Conservation (phyloP, 2,113 vertebrate species). For the Cryptomyrus ogoouensis region DNA sequence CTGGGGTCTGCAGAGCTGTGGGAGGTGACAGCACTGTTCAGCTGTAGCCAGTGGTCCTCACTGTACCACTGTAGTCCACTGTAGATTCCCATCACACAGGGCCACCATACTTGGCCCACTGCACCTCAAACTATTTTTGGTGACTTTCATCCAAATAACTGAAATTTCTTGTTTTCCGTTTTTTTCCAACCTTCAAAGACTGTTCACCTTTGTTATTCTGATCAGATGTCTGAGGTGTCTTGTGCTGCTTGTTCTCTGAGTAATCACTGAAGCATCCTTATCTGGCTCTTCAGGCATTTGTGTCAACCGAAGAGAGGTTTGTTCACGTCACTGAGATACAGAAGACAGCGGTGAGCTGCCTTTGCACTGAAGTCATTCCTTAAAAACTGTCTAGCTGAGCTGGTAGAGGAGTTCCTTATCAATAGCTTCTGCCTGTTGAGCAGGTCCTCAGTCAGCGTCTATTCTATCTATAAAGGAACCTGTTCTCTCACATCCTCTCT, state of each 20-base stretch:
- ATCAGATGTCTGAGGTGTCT: neutral
- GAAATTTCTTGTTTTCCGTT: neutral
- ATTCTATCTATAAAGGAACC: neutral
- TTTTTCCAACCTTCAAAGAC: neutral
- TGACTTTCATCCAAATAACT: neutral
- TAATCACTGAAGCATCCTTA: neutral
- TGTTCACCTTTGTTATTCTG: neutral
- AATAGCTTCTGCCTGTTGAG: neutral
- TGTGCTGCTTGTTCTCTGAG: neutral
- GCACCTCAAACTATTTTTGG: neutral
- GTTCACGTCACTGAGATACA: neutral
- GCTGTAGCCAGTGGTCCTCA: neutral
- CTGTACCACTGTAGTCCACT: neutral
- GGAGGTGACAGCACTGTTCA: conserved; percentile 35
- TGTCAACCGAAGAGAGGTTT: neutral
- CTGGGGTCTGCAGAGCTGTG: neutral
- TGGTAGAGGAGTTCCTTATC: neutral
- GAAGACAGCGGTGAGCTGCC: neutral
- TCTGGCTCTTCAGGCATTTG: neutral
- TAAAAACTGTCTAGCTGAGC: neutral
- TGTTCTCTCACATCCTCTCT: neutral
- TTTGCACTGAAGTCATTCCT: neutral
- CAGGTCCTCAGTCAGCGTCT: neutral
- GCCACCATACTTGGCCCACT: neutral
- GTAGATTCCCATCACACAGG: neutral